A percentile compares a stretch with the other conserved stretches of the same genome.
phyloP scores from a whole-genome alignment of 1,140 invertebrate genomes.

The Drosophila rhopaloa region DNA sequence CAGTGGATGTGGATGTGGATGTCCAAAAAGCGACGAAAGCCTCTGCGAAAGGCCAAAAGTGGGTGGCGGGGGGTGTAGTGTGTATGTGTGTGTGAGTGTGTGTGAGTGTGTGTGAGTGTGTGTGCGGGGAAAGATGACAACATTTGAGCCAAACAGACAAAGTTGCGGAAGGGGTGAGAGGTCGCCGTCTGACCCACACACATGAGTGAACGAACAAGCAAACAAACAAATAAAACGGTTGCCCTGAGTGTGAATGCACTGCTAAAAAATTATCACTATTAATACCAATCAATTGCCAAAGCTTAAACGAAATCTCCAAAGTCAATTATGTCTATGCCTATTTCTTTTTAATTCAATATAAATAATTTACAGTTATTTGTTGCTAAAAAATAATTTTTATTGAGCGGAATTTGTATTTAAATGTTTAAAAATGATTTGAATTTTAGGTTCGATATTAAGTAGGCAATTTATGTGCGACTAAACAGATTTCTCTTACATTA shows the following conservation, averaged over 20 bases:
- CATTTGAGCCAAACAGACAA: conserved; percentile 78
- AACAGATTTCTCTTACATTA: too few species aligned
- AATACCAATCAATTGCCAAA: background rate
- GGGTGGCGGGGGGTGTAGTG: background rate
- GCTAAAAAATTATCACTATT: background rate
- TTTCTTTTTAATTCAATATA: too few species aligned
- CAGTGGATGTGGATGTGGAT: conserved; percentile 16
- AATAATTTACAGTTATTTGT: too few species aligned
- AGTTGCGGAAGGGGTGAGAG: conserved; percentile 35
- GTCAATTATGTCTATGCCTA: too few species aligned
- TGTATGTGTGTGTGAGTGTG: background rate
- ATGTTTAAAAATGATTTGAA: too few species aligned
- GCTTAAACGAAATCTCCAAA: background rate
- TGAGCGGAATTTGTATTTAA: too few species aligned
- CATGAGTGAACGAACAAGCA: conserved; percentile 76
- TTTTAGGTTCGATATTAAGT: too few species aligned
- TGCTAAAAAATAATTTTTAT: too few species aligned
- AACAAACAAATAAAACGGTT: conserved; percentile 75
- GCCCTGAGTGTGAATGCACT: conserved; percentile 30
- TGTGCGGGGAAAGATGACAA: conserved; percentile 60
- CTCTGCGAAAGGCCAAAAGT: conserved; percentile 59
- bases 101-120: background rate
- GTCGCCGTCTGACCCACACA: conserved; percentile 55
- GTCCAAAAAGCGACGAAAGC: conserved; percentile 74
- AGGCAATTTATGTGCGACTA: too few species aligned